A percentile compares a stretch with the other conserved stretches of the same genome.
These are phyloP conservation scores for Andricus quercusramuli DNA, from an alignment of 2,888 invertebrate species.

Conservation along the genomic window DNA sequence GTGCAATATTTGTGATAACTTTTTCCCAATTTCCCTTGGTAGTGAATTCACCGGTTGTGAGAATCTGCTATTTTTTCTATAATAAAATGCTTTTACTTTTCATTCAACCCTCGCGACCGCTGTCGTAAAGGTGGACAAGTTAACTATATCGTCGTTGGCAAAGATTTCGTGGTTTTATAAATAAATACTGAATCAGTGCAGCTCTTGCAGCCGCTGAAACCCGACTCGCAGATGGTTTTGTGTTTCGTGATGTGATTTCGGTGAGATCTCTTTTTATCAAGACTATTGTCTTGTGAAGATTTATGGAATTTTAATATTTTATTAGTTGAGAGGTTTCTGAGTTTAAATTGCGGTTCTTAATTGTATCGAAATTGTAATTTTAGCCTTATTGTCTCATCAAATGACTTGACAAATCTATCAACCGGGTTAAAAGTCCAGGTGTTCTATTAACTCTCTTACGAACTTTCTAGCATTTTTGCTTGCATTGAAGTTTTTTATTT, in stretches of 20 bases:
- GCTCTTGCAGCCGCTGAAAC: slow-evolving; percentile 63
- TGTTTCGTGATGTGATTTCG: slow-evolving; percentile 28
- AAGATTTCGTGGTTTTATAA: slow-evolving; percentile 72
- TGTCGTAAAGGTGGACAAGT: slow-evolving; percentile 43
- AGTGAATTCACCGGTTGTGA: background rate
- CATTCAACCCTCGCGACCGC: slow-evolving; percentile 21
- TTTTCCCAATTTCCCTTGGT: background rate
- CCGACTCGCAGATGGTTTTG: slow-evolving; percentile 58
- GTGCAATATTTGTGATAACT: background rate
- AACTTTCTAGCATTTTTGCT: background rate
- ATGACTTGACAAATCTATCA: background rate
- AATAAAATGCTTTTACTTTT: slow-evolving; percentile 29
- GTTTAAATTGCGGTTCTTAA: background rate
- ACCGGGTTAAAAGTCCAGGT: background rate
- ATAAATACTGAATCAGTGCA: slow-evolving; percentile 75
- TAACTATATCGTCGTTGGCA: slow-evolving; percentile 64
- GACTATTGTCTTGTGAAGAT: background rate
- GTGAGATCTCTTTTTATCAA: slow-evolving; percentile 14
- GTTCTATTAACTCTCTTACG: background rate
- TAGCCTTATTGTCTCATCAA: background rate
- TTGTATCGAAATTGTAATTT: background rate
- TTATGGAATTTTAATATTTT: background rate
- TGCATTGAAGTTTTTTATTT: background rate
- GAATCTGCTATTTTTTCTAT: background rate
- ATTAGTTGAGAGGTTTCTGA: background rate